phyloP scores from a whole-genome alignment of 1,140 invertebrate genomes.

The Drosophila aff. region DNA sequence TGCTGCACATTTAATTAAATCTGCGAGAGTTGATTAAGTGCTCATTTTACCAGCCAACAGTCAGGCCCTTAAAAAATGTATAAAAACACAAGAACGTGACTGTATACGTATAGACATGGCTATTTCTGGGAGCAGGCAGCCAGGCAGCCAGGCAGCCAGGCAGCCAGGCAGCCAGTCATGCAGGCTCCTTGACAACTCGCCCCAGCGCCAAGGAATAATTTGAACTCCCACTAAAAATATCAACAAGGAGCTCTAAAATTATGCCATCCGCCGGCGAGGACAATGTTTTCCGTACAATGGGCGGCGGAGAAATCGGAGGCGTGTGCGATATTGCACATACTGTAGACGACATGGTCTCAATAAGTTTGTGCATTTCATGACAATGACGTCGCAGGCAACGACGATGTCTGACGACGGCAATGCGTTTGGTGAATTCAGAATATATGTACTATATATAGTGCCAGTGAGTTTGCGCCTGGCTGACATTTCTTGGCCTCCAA shows the following conservation, averaged over 20 bases:
- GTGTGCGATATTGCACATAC: conserved; percentile 57
- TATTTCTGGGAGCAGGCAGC: conserved; percentile 50
- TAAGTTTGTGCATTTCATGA: conserved; percentile 73
- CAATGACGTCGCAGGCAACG: conserved; percentile 50
- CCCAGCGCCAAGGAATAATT: conserved; percentile 27
- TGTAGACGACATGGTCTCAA: conserved; percentile 60
- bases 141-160: not conserved
- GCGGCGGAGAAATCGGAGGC: not conserved
- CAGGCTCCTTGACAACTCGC: conserved; percentile 31
- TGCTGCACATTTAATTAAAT: conserved; percentile 71
- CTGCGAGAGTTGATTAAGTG: conserved; percentile 50
- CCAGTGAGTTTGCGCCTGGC: conserved; percentile 6
- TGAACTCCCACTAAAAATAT: conserved; percentile 76
- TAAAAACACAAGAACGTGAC: conserved; percentile 2
- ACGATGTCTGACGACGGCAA: conserved; percentile 19
- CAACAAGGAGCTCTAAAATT: conserved; percentile 54
- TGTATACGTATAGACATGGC: conserved; percentile 2
- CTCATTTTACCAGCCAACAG: conserved; percentile 47
- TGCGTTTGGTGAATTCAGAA: conserved; percentile 23
- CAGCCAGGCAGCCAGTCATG: not conserved
- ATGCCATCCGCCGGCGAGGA: conserved; percentile 38
- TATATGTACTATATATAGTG: conserved; percentile 9
- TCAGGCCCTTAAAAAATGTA: conserved; percentile 10
- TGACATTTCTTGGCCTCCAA: conserved; percentile 45
- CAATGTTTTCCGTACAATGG: not conserved